Base-by-base conservation (phyloP, 2,113 vertebrate genomes). In the Boulengeromyrus knoepffleri region DNA sequence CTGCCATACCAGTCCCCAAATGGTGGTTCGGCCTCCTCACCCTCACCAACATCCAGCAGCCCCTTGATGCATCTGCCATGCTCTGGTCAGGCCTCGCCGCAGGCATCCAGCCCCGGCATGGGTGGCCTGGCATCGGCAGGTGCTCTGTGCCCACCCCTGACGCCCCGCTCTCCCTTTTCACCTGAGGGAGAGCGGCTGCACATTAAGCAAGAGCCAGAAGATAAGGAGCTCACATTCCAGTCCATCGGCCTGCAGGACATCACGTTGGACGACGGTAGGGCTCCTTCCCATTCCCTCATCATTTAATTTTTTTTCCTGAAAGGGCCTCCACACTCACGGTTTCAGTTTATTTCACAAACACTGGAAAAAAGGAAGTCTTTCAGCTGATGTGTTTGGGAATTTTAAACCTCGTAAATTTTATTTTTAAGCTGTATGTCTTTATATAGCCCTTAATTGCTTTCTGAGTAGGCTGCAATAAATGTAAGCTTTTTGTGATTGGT, bases 221-320 rank as follows among this genome's bases (percentile, higher is more conserved):
- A 99, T 52, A 94, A 91, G 88, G 98, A 99, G 92, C 94, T 97
- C 92, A 97, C 96, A 93, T 99, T 99, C 96, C 97, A 97, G 90
- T 95, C 97, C 27, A 98, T 99, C 56, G 98, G 98, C 93, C 96
- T 99, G 58, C 98, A 99, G 93, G 98, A 99, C 95, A 99, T 99
- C 94, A 99, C 98, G 0, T 96, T 99, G 95, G 98, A 99, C 92
- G 98, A 99, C 92, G 98, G 98, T 99, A 96, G 97, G 93, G 8
- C 31, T 45, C 17, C 46, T 19, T 85, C 87, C 27, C 66, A 4
- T 52, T 89, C 47, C 10, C 31, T 49, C 13, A 5, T 24, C 3
- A 10, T 17, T 31, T 27, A 0, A 31, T 12, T 70, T 36, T 31
- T 31, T 27, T 70, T 4, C 70, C 70, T 39, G 15, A 77, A 39